phyloP scores from a whole-genome alignment of 2,888 invertebrate genomes.

The Cyclophora punctaria region DNA sequence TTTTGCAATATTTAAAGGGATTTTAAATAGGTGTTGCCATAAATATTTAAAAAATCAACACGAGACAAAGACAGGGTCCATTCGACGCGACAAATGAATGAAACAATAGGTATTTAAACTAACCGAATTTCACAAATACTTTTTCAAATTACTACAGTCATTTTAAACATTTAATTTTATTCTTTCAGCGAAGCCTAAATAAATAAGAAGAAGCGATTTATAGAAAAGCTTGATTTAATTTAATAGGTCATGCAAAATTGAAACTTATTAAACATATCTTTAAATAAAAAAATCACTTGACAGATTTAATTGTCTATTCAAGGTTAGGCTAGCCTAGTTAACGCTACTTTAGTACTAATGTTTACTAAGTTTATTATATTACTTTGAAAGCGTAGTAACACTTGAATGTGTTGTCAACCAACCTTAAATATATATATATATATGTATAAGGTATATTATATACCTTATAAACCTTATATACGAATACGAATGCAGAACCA shows the following conservation, averaged over 20 bases:
- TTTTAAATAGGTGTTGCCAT: slow-evolving; percentile 33
- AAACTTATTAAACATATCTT: slow-evolving; percentile 3
- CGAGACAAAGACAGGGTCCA: slow-evolving; percentile 44
- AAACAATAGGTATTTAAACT: slow-evolving; percentile 25
- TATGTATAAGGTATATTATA: no score
- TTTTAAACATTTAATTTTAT: slow-evolving; percentile 2
- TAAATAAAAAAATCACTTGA: slow-evolving; percentile 5
- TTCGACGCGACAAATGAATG: slow-evolving; percentile 48
- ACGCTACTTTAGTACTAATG: no score
- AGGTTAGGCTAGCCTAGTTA: slow-evolving; percentile 6
- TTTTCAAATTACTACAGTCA: neutral
- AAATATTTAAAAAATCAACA: slow-evolving; percentile 15
- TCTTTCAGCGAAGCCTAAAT: slow-evolving; percentile 64
- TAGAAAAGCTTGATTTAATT: slow-evolving; percentile 22
- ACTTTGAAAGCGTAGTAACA: no score
- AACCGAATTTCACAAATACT: slow-evolving; percentile 8
- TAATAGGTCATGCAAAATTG: slow-evolving; percentile 33
- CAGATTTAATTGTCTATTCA: slow-evolving; percentile 26
- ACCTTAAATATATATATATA: no score
- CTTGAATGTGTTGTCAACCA: no score
- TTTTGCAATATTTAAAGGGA: no score
- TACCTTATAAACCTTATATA: no score
- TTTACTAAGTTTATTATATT: no score
- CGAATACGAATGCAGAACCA: no score
- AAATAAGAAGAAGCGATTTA: slow-evolving; percentile 58